Evolutionary conservation across 2,888 invertebrate species (phyloP).

Genomic region (Xanthorhoe designata): DNA sequence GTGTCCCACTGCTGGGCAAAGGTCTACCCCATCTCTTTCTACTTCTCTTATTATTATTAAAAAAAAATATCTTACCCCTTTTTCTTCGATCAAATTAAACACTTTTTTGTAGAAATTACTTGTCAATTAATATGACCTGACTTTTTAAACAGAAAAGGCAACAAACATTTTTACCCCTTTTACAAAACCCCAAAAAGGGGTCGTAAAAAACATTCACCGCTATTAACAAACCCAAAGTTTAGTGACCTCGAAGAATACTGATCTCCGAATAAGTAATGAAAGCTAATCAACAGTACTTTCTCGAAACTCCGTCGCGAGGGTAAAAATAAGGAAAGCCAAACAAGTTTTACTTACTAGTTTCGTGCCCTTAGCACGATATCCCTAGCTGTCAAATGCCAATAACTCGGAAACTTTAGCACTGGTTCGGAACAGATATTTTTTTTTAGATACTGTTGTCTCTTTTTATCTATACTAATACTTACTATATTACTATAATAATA

Average conservation of each 20-base stretch:
- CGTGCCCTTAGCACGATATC: slow-evolving; percentile 11
- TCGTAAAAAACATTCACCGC: not conserved
- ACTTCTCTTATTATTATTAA: too few species aligned
- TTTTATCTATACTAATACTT: too few species aligned
- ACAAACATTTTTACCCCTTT: not conserved
- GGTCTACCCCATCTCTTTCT: too few species aligned
- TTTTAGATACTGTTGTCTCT: too few species aligned
- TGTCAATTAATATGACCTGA: too few species aligned
- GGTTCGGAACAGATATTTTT: not conserved
- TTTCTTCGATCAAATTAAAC: too few species aligned
- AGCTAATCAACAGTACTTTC: slow-evolving; percentile 19
- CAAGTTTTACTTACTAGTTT: slow-evolving; percentile 22
- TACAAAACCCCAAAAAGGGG: not conserved
- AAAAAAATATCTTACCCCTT: too few species aligned
- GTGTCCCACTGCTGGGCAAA: too few species aligned
- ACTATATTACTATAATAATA: too few species aligned
- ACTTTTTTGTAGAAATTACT: too few species aligned
- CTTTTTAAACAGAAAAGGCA: too few species aligned
- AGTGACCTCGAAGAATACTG: slow-evolving; percentile 12
- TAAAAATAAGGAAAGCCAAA: slow-evolving; percentile 36
- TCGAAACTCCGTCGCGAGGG: slow-evolving; percentile 5
- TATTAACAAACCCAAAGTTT: not conserved
- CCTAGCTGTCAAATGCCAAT: slow-evolving; percentile 1
- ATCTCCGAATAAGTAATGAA: slow-evolving; percentile 13
- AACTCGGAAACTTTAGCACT: not conserved